These are phyloP conservation scores for Montifringilla adamsi DNA, from an alignment of 2,113 vertebrate species.

Conservation along the genomic window DNA sequence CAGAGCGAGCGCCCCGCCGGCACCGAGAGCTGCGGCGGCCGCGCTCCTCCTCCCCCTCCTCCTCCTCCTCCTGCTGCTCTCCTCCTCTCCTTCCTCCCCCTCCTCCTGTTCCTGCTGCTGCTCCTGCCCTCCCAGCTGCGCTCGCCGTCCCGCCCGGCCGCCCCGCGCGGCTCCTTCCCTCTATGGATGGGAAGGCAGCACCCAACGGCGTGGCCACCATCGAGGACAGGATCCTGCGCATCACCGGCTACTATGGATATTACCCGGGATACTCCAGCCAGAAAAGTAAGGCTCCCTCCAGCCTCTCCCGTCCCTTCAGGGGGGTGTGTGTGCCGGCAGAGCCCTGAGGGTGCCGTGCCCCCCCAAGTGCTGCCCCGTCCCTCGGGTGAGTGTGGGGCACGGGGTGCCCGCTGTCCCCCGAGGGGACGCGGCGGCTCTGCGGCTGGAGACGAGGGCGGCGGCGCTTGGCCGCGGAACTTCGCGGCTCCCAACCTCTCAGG, in stretches of 20 bases:
- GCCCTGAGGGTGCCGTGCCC: background rate
- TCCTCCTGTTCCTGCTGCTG: background rate
- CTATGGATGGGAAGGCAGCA: constrained; percentile 85
- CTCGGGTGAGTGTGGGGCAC: too few species aligned
- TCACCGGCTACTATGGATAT: constrained; percentile 98
- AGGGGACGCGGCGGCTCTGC: background rate
- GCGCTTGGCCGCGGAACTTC: background rate
- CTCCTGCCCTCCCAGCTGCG: background rate
- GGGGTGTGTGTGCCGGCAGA: background rate
- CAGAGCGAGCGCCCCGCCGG: constrained; percentile 57
- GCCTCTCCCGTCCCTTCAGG: background rate
- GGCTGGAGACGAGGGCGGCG: background rate
- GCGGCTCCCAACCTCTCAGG: background rate
- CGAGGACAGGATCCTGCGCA: constrained; percentile 93
- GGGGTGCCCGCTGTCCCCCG: background rate
- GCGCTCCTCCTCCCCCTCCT: background rate
- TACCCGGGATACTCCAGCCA: constrained; percentile 95
- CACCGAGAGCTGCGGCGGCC: constrained; percentile 42
- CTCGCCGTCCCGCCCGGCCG: constrained; percentile 35
- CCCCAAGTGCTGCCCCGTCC: background rate
- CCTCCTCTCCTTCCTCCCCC: background rate
- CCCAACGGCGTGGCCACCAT: constrained; percentile 95
- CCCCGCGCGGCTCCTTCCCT: constrained; percentile 43
- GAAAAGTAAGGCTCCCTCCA: constrained; percentile 85
- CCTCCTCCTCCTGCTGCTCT: background rate